Percentiles rank a stretch among this genome's conserved stretches.
These are phyloP conservation scores for Leptinotarsa haldemani DNA, from an alignment of 2,888 invertebrate species.

Conservation along the genomic window DNA sequence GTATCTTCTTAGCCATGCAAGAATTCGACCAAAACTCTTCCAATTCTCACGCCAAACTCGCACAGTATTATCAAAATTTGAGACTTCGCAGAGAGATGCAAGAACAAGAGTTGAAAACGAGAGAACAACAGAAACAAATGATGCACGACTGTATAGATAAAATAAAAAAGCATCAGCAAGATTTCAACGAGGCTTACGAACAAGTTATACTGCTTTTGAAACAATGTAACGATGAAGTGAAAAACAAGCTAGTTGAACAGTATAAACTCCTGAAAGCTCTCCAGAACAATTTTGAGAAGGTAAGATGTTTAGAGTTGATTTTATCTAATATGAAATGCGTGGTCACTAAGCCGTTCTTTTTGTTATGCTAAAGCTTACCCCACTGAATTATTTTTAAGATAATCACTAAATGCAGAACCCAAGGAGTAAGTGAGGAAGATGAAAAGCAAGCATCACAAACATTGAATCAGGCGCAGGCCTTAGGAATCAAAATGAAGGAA, in stretches of 20 bases:
- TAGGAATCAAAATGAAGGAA: constrained; percentile 66
- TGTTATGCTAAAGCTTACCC: too few relatives aligned
- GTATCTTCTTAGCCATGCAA: constrained; percentile 66
- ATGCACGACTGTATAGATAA: constrained; percentile 64
- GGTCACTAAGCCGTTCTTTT: too few relatives aligned
- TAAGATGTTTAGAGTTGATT: too few relatives aligned
- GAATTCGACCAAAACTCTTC: constrained; percentile 70
- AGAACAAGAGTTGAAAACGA: constrained; percentile 68
- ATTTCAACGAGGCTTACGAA: constrained; percentile 70
- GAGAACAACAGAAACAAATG: constrained; percentile 55
- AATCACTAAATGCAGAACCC: constrained; percentile 66
- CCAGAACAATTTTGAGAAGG: constrained; percentile 64
- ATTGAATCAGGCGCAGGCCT: constrained; percentile 59
- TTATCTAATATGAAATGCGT: too few relatives aligned
- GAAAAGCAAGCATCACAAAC: constrained; percentile 68
- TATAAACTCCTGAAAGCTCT: constrained; percentile 64
- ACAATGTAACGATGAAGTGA: constrained; percentile 48
- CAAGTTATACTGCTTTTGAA: constrained; percentile 68
- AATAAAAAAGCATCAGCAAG: constrained; percentile 70
- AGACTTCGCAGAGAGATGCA: constrained; percentile 66
- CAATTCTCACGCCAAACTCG: constrained; percentile 68
- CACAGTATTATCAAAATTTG: constrained; percentile 64
- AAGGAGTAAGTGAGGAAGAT: constrained; percentile 67
- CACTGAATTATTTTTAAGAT: constrained; percentile 49
- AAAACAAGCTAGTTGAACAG: constrained; percentile 59